Conservation (phyloP, 2,797 vertebrate species). For the Falco columbarius region DNA sequence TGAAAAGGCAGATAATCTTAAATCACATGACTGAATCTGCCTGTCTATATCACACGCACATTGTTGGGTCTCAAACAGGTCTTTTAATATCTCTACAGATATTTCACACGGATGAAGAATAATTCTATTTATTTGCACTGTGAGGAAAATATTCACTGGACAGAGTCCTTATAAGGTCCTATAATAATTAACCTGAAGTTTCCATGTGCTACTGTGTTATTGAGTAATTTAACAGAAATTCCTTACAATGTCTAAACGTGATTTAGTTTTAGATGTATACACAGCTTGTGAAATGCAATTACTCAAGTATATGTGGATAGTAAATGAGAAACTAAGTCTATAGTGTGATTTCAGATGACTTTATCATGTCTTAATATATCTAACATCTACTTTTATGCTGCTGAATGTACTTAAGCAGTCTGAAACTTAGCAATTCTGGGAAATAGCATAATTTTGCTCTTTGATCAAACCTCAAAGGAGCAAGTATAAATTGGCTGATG, state of each 20-base stretch:
- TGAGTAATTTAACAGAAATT: background rate
- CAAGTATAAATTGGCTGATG: background rate
- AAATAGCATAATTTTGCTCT: background rate
- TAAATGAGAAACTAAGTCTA: background rate
- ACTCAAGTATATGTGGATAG: background rate
- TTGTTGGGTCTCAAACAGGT: background rate
- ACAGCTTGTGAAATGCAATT: background rate
- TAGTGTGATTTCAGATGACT: background rate
- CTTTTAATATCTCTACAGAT: background rate
- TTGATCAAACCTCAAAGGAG: background rate
- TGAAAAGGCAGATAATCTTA: background rate
- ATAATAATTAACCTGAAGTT: background rate
- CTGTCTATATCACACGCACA: background rate
- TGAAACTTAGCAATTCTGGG: background rate
- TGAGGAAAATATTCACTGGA: background rate
- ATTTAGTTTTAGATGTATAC: background rate
- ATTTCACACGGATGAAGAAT: background rate
- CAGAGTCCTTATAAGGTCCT: fast-evolving
- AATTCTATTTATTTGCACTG: background rate
- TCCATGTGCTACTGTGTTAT: background rate
- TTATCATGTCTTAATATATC: background rate
- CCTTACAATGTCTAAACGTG: background rate
- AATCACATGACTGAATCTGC: background rate
- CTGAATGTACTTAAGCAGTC: background rate
- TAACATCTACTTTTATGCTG: background rate